These are phyloP conservation scores for Pseudomugil tenellus DNA, from an alignment of 2,797 vertebrate species.

Conservation along the genomic window DNA sequence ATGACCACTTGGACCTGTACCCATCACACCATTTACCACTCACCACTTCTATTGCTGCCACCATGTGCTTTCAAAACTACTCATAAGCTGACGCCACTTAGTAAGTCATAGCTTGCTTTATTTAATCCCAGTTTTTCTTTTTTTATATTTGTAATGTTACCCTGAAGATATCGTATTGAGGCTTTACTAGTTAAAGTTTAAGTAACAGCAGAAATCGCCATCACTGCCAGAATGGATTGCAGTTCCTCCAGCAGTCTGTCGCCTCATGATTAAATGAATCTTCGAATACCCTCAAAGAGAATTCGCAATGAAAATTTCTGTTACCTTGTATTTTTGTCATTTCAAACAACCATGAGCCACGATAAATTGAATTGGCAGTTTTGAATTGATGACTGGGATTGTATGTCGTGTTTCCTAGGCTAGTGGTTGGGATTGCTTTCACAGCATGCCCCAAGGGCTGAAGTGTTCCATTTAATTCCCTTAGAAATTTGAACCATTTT, in stretches of 20 bases:
- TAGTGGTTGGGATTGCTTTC: conserved; percentile 18
- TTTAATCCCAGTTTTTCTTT: neutral
- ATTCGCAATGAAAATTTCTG: neutral
- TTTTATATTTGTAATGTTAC: neutral
- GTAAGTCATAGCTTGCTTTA: neutral
- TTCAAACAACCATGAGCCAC: conserved; percentile 45
- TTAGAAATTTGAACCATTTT: conserved; percentile 14
- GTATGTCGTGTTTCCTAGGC: conserved; percentile 13
- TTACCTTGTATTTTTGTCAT: conserved; percentile 26
- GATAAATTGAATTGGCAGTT: conserved; percentile 33
- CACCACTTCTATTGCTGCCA: too few species aligned
- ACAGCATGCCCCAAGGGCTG: conserved; percentile 11
- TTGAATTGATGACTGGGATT: conserved; percentile 16
- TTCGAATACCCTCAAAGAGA: neutral
- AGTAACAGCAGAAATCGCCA: conserved; percentile 32
- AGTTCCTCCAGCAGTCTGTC: conserved; percentile 21
- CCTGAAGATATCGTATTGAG: conserved; percentile 2
- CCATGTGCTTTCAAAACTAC: too few species aligned
- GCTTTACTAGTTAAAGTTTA: conserved; percentile 22
- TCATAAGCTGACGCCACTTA: too few species aligned
- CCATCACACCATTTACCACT: too few species aligned
- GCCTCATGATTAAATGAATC: conserved; percentile 38
- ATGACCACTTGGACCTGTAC: too few species aligned
- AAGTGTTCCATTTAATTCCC: conserved; percentile 31
- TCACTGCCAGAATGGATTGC: conserved; percentile 21